A percentile compares a stretch with the other conserved stretches of the same genome.
phyloP scores from a whole-genome alignment of 2,888 invertebrate genomes.

The Eumacrocentrus americanus region DNA sequence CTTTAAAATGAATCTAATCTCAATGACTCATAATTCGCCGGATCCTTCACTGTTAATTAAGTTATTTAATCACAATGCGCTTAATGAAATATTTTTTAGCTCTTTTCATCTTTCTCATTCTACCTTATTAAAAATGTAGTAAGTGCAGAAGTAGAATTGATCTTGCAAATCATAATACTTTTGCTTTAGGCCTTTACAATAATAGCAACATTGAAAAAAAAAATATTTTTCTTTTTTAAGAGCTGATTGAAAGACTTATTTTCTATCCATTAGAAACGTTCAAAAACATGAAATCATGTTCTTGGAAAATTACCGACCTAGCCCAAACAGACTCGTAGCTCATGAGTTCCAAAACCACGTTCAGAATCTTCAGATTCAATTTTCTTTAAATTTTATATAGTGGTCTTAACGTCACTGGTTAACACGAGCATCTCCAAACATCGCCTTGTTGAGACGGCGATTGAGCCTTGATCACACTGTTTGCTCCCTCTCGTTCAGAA shows the following conservation, averaged over 20 bases:
- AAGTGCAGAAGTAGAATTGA: constrained; percentile 18
- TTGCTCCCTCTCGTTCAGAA: constrained; percentile 51
- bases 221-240: constrained; percentile 11
- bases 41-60: not conserved
- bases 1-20: too few species aligned
- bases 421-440: constrained; percentile 54
- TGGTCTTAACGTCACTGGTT: too few species aligned
- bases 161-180: constrained; percentile 20
- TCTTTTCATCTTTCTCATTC: constrained; percentile 30
- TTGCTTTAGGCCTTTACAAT: constrained; percentile 27
- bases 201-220: constrained; percentile 6
- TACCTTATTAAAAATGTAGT: constrained; percentile 20
- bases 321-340: too few species aligned
- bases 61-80: constrained; percentile 49
- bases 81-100: constrained; percentile 47
- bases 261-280: too few species aligned
- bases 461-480: constrained; percentile 51
- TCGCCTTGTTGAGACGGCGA: constrained; percentile 52
- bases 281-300: constrained; percentile 1
- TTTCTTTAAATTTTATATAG: too few species aligned
- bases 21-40: too few species aligned
- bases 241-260: too few species aligned
- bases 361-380: too few species aligned
- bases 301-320: too few species aligned
- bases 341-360: too few species aligned